Base-by-base conservation (phyloP, 2,797 vertebrate genomes). In the Mycteria americana region DNA sequence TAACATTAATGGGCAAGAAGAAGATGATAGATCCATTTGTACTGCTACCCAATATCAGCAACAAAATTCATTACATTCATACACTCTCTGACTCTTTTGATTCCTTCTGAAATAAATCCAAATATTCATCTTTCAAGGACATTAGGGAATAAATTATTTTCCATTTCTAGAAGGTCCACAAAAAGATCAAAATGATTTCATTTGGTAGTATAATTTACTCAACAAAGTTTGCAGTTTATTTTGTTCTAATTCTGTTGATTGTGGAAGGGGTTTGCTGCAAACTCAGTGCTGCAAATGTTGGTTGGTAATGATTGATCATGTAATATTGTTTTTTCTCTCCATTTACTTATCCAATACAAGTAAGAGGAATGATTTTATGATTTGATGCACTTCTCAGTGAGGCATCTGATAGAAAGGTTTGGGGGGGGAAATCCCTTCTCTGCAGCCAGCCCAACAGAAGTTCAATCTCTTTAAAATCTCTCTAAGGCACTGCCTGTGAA, bases 71-170 rank as follows among this genome's bases (percentile, higher is more conserved):
- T 83, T 95, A 87, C 54, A n/a, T 84, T 76, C 76, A n/a, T 28
- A 41, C 30, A 57, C 51, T 72, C 69, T 33, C 74, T 31, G 60
- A 53, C 72, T 83, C 56, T 86, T 57, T 59, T 75, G 67, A 92
- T 93, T 97, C 82, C 81, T 92, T 83, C 87, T 93, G 89, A 97
- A 96, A 94, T 83, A 86, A 86, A 35, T 93, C 85, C 80, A 93
- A 94, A 96, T 94, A 92, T 65, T 96, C 92, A 65, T 94, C 41
- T 59, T 51, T 89, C 92, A 95, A 39, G 85, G 82, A 89, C 63
- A 0, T 88, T 39, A 25, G 65, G 72, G 88, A 93, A 91, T 92
- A 94, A 94, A 92, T 95, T 92, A 92, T 94, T 95, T 96, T 89
- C 65, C 35, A 28, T 46, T 94, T 89, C 79, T 72, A 83, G 68